Evolutionary conservation across 64 coral and sea anemone genomes (phyloP).

Genomic region (Stylophora pistillata): DNA sequence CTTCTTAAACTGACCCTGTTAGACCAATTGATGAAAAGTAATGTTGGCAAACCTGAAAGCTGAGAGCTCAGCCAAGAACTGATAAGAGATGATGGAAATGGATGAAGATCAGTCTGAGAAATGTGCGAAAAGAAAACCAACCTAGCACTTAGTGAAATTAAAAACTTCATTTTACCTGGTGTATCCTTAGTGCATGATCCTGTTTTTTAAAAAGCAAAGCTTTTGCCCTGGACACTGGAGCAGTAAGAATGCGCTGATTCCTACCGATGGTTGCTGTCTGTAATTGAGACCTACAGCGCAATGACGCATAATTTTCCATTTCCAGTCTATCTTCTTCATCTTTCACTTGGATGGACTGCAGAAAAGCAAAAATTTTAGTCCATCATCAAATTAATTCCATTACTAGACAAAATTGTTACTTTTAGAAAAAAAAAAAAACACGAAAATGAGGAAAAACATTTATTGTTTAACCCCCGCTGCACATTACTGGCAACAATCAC

Average conservation of each 20-base stretch:
- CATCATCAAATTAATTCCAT: background rate
- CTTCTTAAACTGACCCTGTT: too few species aligned
- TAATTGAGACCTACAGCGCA: background rate
- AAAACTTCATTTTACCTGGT: conserved; percentile 11
- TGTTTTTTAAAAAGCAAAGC: conserved; percentile 17
- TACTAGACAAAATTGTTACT: background rate
- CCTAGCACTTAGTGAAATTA: too few species aligned
- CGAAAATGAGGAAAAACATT: too few species aligned
- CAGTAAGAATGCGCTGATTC: conserved; percentile 1
- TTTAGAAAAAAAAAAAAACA: too few species aligned
- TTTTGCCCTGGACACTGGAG: conserved; percentile 34
- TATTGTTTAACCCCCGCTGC: too few species aligned
- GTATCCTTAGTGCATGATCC: conserved; percentile 10
- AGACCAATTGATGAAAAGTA: too few species aligned
- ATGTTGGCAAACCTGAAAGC: too few species aligned
- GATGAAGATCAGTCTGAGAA: background rate
- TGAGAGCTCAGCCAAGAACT: too few species aligned
- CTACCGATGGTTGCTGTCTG: background rate
- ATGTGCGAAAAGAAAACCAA: too few species aligned
- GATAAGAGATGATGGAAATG: background rate
- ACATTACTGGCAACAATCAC: too few species aligned
- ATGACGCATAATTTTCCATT: background rate
- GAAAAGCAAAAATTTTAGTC: background rate
- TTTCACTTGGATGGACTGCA: background rate
- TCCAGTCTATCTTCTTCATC: background rate